phyloP scores from a whole-genome alignment of 1,140 invertebrate species.

The Drusus annulatus region DNA sequence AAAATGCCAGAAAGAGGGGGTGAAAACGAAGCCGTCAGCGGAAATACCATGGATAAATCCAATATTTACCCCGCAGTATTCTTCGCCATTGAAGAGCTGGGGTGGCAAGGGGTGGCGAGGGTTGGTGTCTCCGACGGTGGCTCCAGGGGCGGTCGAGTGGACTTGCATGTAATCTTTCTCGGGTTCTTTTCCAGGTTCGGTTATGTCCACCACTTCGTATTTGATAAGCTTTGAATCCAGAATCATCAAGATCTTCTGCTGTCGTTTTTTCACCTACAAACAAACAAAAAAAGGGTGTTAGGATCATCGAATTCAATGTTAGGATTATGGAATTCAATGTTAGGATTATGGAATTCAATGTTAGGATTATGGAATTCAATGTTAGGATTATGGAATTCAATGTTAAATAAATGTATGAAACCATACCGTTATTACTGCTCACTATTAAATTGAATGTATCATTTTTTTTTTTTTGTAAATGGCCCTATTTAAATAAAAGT shows the following conservation, averaged over 20 bases:
- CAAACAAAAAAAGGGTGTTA: constrained; percentile 7
- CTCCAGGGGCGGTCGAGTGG: constrained; percentile 85
- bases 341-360: neutral
- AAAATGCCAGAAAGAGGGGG: no score
- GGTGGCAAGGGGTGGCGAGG: constrained; percentile 86
- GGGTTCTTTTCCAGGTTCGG: constrained; percentile 89
- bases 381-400: neutral
- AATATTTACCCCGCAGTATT: constrained; percentile 90
- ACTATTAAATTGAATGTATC: no score
- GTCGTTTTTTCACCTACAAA: constrained; percentile 92
- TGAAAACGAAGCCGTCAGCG: neutral
- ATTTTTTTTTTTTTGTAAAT: no score
- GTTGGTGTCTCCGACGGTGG: constrained; percentile 75
- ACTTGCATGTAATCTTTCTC: constrained; percentile 95
- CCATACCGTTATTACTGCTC: no score
- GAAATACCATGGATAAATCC: neutral
- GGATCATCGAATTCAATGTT: neutral
- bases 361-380: neutral
- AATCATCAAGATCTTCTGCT: constrained; percentile 93
- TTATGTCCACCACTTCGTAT: constrained; percentile 93
- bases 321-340: neutral
- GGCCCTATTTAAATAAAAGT: no score
- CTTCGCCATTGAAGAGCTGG: constrained; percentile 93
- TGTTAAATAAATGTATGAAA: no score
- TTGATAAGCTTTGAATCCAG: constrained; percentile 91